Conservation (phyloP, 2,888 invertebrate species). For the Choristoneura rosaceana region DNA sequence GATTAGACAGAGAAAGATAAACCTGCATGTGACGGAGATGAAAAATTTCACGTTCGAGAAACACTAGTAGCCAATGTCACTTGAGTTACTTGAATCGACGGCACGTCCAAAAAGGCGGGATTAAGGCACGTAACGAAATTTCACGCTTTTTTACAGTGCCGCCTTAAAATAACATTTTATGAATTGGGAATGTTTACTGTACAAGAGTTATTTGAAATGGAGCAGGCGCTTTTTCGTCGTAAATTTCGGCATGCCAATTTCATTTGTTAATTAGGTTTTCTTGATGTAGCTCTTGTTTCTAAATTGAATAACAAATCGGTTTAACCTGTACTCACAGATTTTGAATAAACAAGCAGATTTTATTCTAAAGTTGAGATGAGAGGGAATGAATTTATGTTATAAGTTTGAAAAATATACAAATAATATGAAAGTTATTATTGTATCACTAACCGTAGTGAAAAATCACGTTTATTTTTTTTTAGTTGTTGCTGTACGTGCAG, state of each 20-base stretch:
- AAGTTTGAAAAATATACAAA: too few species aligned
- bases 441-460: too few species aligned
- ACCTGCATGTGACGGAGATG: too few species aligned
- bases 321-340: too few species aligned
- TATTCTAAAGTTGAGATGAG: too few species aligned
- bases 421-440: too few species aligned
- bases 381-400: too few species aligned
- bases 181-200: conserved; percentile 19
- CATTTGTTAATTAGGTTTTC: background rate
- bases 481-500: too few species aligned
- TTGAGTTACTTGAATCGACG: conserved; percentile 20
- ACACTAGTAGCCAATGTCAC: conserved; percentile 15
- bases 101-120: conserved; percentile 36
- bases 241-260: background rate
- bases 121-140: conserved; percentile 40
- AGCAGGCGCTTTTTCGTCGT: background rate
- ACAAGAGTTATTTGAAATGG: conserved; percentile 16
- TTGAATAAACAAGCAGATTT: too few species aligned
- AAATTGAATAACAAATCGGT: background rate
- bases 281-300: background rate
- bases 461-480: too few species aligned
- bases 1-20: too few species aligned
- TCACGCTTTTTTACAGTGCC: conserved; percentile 33
- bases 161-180: conserved; percentile 22
- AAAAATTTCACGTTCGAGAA: conserved; percentile 13